phyloP scores from a whole-genome alignment of 1,140 invertebrate species.

The Sycophaga agraensis region DNA sequence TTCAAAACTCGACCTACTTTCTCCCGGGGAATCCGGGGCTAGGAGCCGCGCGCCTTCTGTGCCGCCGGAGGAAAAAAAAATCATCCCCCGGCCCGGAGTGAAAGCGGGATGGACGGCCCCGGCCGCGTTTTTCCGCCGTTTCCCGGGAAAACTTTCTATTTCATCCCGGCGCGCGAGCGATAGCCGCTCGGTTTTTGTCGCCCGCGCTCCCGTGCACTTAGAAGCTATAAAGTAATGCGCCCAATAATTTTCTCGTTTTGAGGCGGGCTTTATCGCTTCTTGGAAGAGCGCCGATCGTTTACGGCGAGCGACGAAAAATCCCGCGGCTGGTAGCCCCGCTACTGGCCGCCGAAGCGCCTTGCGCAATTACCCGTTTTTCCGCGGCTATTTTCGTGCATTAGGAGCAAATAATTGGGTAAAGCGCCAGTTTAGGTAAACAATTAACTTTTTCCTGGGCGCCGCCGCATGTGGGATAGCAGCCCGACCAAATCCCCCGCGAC shows the following conservation, averaged over 20 bases:
- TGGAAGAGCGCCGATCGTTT: background rate
- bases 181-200: background rate
- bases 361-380: too few relatives aligned
- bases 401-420: too few relatives aligned
- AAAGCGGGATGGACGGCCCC: constrained; percentile 32
- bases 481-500: too few relatives aligned
- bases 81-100: constrained; percentile 32
- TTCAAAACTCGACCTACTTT: constrained; percentile 40
- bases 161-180: too few relatives aligned
- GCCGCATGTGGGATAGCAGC: too few relatives aligned
- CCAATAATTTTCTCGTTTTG: constrained; percentile 11
- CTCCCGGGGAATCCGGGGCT: constrained; percentile 25
- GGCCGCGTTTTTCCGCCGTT: constrained; percentile 2
- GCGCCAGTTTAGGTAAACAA: too few relatives aligned
- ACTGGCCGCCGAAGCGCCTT: too few relatives aligned
- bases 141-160: constrained; percentile 22
- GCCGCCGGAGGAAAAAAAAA: constrained; percentile 26
- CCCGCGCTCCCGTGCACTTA: constrained; percentile 2
- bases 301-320: too few relatives aligned
- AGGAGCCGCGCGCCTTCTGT: background rate
- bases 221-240: constrained; percentile 9
- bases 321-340: too few relatives aligned
- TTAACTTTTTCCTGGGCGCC: too few relatives aligned
- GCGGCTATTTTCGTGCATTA: too few relatives aligned
- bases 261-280: background rate